Conservation (phyloP, 2,888 invertebrate genomes). For the Petrolisthes manimaculis region DNA sequence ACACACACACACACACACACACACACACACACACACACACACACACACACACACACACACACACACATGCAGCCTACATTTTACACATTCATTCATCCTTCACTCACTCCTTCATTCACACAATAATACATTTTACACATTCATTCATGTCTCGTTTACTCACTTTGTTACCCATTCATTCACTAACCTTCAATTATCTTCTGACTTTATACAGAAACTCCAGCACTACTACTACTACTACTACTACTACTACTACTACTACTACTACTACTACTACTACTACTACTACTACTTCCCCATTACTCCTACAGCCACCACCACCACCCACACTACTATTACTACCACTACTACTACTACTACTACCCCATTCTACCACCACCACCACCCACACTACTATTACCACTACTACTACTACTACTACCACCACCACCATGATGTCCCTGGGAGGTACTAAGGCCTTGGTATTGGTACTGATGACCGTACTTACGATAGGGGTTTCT, state of each 20-base stretch:
- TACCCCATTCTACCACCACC: not conserved
- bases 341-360: not conserved
- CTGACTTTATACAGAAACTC: too few relatives aligned
- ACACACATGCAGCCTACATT: too few relatives aligned
- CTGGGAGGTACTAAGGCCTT: constrained; percentile 12
- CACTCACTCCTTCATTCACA: too few relatives aligned
- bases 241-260: too few relatives aligned
- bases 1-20: constrained; percentile 1
- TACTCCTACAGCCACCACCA: not conserved
- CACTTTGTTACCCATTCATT: too few relatives aligned
- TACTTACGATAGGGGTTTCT: not conserved
- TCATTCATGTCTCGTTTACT: too few relatives aligned
- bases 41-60: not conserved
- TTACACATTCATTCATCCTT: too few relatives aligned
- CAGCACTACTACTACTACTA: too few relatives aligned
- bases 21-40: not conserved
- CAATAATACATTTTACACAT: too few relatives aligned
- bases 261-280: too few relatives aligned
- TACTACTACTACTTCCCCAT: too few relatives aligned
- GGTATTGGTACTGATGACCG: constrained; percentile 25
- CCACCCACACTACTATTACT: not conserved
- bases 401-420: not conserved
- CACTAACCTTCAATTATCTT: too few relatives aligned
- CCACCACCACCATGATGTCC: constrained; percentile 9
- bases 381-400: not conserved